These are phyloP conservation scores for Choristoneura rosaceana DNA, from an alignment of 2,888 invertebrate genomes.

Conservation along the genomic window DNA sequence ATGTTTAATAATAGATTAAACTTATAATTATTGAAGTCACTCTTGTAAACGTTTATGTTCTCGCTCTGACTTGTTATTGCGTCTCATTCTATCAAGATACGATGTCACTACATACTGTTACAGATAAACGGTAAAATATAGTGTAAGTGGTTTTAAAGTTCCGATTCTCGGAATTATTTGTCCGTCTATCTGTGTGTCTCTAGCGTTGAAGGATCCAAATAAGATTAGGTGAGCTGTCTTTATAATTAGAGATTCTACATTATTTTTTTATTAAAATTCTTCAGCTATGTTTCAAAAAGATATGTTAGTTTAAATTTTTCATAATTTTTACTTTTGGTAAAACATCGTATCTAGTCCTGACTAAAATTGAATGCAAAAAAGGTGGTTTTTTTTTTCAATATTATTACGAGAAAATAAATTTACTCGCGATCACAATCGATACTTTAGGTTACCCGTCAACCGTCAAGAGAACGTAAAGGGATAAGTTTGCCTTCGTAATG, in stretches of 20 bases:
- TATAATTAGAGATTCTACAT: background rate
- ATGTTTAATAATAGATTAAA: background rate
- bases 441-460: too few species aligned
- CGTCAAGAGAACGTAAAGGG: too few species aligned
- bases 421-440: too few species aligned
- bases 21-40: background rate
- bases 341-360: background rate
- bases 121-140: background rate
- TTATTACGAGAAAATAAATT: too few species aligned
- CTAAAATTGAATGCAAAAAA: background rate
- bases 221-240: background rate
- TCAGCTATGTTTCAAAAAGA: too few species aligned
- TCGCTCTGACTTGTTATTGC: background rate
- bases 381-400: too few species aligned
- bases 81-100: background rate
- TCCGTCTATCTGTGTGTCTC: constrained; percentile 7
- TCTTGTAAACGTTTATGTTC: background rate
- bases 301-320: too few species aligned
- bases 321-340: background rate
- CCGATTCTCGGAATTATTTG: background rate
- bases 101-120: background rate
- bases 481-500: too few species aligned
- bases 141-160: background rate
- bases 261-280: background rate
- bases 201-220: background rate